Conservation (phyloP, 2,113 vertebrate species). For the Arvicanthis niloticus region DNA sequence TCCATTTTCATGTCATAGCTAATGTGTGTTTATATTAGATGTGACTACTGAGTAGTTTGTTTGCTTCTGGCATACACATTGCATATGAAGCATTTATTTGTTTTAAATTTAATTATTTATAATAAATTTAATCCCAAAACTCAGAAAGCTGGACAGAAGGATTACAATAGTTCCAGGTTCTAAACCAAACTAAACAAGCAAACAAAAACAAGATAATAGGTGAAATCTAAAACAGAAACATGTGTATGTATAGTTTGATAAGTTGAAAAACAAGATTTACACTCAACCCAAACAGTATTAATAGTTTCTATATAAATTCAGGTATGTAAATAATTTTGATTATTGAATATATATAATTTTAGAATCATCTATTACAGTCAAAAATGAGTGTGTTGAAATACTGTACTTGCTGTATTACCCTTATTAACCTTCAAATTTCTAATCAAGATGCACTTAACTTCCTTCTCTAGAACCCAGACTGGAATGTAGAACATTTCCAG, state of each 20-base stretch:
- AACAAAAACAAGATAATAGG: background rate
- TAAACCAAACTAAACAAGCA: background rate
- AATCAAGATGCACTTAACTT: background rate
- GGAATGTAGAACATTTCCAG: background rate
- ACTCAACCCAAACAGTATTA: background rate
- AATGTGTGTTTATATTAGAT: background rate
- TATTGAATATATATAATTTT: background rate
- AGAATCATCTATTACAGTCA: background rate
- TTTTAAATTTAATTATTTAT: constrained; percentile 30
- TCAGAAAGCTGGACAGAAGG: background rate
- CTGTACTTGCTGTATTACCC: background rate
- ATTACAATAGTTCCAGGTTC: background rate
- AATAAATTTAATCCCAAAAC: background rate
- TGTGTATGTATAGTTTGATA: background rate
- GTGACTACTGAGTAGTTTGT: background rate
- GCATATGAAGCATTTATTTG: background rate
- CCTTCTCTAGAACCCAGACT: background rate
- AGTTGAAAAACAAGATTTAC: background rate
- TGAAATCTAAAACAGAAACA: background rate
- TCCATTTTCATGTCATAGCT: background rate
- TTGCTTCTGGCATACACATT: background rate
- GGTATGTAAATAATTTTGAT: background rate
- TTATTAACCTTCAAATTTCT: background rate
- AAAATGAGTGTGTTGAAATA: constrained; percentile 5
- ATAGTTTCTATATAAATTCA: background rate